Conservation (phyloP, 2,113 vertebrate genomes). For the Eublepharis macularius region DNA sequence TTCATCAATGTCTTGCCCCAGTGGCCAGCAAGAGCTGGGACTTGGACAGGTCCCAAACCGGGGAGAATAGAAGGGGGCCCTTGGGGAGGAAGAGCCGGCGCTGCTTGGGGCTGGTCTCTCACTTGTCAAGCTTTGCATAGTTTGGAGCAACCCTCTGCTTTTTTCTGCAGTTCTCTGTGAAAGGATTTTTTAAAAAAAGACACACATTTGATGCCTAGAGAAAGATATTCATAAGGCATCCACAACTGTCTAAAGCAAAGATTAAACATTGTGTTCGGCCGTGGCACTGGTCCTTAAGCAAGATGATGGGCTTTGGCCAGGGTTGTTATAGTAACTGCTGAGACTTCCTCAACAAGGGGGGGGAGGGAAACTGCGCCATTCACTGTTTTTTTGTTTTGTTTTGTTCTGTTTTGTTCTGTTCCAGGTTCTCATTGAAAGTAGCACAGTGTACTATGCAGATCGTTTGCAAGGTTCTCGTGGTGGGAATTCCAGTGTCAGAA, state of each 20-base stretch:
- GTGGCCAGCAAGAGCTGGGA: not conserved
- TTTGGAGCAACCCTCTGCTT: rapidly evolving
- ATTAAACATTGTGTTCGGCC: slow-evolving; percentile 19
- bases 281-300: slow-evolving; percentile 59
- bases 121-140: rapidly evolving
- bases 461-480: not conserved
- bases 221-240: not conserved
- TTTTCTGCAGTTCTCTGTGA: not conserved
- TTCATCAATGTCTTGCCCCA: not conserved
- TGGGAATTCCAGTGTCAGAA: slow-evolving; percentile 17
- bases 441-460: slow-evolving; percentile 27
- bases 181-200: not conserved
- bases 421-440: slow-evolving; percentile 56
- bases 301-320: slow-evolving; percentile 75
- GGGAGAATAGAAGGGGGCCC: not conserved
- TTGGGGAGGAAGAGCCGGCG: not conserved
- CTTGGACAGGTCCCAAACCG: not conserved
- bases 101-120: not conserved
- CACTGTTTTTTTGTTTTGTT: slow-evolving; percentile 17
- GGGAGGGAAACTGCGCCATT: slow-evolving; percentile 59
- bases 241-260: not conserved
- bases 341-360: slow-evolving; percentile 69
- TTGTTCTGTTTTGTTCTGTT: slow-evolving; percentile 12
- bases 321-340: slow-evolving; percentile 81
- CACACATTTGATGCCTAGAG: not conserved